Evolutionary conservation across 2,888 invertebrate species (phyloP), one percentile per base, ranked within the genome.

Genomic region (Cataglyphis livida): DNA sequence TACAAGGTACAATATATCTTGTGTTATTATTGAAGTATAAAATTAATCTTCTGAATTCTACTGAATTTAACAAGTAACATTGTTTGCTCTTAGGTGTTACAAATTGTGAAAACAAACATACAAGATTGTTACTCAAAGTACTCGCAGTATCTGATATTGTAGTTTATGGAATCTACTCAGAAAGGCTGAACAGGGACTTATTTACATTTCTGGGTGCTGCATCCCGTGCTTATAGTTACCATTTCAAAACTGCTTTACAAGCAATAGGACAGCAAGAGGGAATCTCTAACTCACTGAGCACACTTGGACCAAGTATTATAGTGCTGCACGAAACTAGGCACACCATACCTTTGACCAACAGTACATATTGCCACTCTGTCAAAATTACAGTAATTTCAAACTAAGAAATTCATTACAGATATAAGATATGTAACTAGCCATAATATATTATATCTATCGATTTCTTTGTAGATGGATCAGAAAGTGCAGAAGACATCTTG

Each of bases 141-240:
- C 95, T 98, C n/a, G 98, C 98, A 6, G 96, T 98, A 73, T 97
- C 97, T 3, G 98, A 98, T 94, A 96, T 98, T 86, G 96, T 98
- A 0, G 96, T 98, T 68, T 98, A 97, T 93, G 95, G 97, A 81
- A 97, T 97, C 12, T 95, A 97, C 81, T 96, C 97, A 0, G 97
- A 97, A 92, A 95, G 97, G 71, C 94, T 98, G 57, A 97, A 97
- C 91, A 96, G 96, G 86, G 98, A 98, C 93, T 96, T 98, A 95
- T 98, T 96, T 92, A 96, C 96, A 62, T 98, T 98, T 94, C 95
- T 98, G 81, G 97, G 97, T 9, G 96, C 96, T 83, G 97, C 98
- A 0, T 97, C 97, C 0, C 96, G 96, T 88, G 97, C 97, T 7
- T 98, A 97, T 93, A 96, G 96, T 82, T 96, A 96, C 88, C 97